These are phyloP conservation scores for Shinisaurus crocodilurus DNA, from an alignment of 2,113 vertebrate species.

Conservation along the genomic window DNA sequence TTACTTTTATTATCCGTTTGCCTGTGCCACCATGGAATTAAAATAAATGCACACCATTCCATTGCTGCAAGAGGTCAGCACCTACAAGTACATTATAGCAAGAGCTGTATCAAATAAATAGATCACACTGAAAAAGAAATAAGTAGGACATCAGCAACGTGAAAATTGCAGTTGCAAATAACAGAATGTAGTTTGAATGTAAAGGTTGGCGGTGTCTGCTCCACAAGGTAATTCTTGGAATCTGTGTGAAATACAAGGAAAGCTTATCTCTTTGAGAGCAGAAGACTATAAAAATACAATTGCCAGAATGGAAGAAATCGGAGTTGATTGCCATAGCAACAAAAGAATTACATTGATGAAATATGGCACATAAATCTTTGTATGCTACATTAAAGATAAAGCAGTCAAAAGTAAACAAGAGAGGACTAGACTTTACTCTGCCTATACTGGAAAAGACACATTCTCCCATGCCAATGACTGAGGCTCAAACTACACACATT, in stretches of 20 bases:
- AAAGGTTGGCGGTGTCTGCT: constrained; percentile 70
- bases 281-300: constrained; percentile 83
- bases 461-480: constrained; percentile 31
- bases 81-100: constrained; percentile 62
- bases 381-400: constrained; percentile 77
- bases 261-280: constrained; percentile 82
- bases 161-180: constrained; percentile 69
- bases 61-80: constrained; percentile 24
- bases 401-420: constrained; percentile 77
- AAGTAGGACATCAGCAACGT: constrained; percentile 70
- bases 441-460: constrained; percentile 61
- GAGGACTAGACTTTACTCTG: constrained; percentile 63
- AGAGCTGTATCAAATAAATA: constrained; percentile 54
- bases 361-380: constrained; percentile 76
- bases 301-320: constrained; percentile 80
- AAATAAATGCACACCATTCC: background rate
- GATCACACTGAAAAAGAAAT: constrained; percentile 62
- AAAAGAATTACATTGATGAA: constrained; percentile 82
- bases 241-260: constrained; percentile 73
- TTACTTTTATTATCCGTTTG: background rate
- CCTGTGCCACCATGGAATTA: background rate
- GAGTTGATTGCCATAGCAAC: constrained; percentile 85
- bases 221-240: constrained; percentile 69
- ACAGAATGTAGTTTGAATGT: constrained; percentile 52
- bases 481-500: background rate